A percentile compares a stretch with the other conserved stretches of the same genome.
Conservation (phyloP, 2,888 invertebrate species). For the Notocelia uddmanniana region DNA sequence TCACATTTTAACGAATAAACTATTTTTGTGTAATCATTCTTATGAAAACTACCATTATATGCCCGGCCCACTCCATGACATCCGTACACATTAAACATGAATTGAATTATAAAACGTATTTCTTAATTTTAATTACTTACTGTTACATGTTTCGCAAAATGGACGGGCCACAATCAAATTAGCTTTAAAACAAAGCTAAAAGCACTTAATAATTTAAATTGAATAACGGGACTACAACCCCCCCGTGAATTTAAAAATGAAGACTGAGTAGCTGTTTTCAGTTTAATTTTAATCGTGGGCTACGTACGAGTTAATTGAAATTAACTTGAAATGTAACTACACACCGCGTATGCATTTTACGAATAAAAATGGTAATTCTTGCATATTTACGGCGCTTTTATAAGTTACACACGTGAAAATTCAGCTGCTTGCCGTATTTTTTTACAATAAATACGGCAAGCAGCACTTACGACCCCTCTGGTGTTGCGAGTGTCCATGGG, state of each 20-base stretch:
- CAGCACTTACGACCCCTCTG: no score
- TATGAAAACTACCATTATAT: no score
- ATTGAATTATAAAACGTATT: no score
- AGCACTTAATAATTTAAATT: neutral
- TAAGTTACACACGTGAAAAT: constrained; percentile 1
- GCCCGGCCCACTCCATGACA: no score
- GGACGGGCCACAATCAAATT: neutral
- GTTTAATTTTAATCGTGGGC: constrained; percentile 11
- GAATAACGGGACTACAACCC: neutral
- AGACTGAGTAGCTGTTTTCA: constrained; percentile 4
- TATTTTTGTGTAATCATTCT: no score
- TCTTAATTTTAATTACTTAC: neutral
- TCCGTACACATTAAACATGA: no score
- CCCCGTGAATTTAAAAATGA: neutral
- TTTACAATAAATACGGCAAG: no score
- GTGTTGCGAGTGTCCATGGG: no score
- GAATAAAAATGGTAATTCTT: constrained; percentile 15
- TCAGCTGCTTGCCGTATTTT: constrained; percentile 7
- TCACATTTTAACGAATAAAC: no score
- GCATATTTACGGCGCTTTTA: neutral
- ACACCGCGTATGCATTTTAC: constrained; percentile 4
- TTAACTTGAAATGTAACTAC: constrained; percentile 22
- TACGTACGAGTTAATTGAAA: constrained; percentile 25
- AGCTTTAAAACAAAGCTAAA: constrained; percentile 1
- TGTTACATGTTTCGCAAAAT: constrained; percentile 4